Evolutionary conservation across 2,888 invertebrate species (phyloP).

Genomic region (Stomorhina lunata): DNA sequence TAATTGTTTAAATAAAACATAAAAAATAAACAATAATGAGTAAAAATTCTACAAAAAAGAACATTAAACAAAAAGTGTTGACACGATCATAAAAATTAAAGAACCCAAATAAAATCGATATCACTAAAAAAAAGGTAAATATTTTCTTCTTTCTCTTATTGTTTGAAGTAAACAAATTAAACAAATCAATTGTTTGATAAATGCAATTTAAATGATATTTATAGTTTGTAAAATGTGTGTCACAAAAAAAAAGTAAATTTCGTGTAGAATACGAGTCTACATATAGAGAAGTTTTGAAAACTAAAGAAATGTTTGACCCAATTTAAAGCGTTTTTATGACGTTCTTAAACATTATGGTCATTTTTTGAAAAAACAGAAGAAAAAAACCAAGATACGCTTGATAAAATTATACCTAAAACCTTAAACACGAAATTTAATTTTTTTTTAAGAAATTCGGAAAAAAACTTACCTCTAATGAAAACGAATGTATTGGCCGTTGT

Average conservation of each 20-base stretch:
- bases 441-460: no score
- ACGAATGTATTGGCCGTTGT: constrained; percentile 4
- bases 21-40: no score
- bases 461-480: constrained; percentile 51
- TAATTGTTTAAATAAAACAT: no score
- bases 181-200: background rate
- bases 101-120: background rate
- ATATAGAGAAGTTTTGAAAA: constrained; percentile 5
- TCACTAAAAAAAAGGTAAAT: constrained; percentile 3
- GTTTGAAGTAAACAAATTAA: background rate
- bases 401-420: constrained; percentile 9
- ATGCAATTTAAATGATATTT: no score
- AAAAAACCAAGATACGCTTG: background rate
- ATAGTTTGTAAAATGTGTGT: no score
- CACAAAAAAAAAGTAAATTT: no score
- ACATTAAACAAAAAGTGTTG: constrained; percentile 25
- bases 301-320: constrained; percentile 57
- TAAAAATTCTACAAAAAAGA: constrained; percentile 13
- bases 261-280: background rate
- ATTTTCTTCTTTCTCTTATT: background rate
- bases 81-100: constrained; percentile 35
- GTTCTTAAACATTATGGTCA: constrained; percentile 22
- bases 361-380: constrained; percentile 1
- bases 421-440: background rate
- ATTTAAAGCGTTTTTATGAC: constrained; percentile 58